Evolutionary conservation across 2,888 invertebrate genomes (phyloP).

Genomic region (Ennomos quercinarius): DNA sequence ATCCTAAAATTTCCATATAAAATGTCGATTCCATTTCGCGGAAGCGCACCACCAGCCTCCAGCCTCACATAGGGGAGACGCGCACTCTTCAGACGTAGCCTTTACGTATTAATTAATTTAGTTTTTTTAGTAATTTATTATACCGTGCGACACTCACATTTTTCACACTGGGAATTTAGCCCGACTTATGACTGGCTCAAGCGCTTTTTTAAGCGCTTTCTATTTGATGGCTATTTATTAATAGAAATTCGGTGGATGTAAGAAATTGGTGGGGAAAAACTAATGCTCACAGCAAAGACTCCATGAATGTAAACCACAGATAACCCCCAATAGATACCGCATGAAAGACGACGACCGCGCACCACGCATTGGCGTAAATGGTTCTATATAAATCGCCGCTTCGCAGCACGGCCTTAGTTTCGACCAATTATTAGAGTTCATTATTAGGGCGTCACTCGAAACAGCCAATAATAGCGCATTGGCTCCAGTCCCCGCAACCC

Average conservation of each 20-base stretch:
- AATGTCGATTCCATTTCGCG: conserved; percentile 30
- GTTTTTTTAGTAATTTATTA: conserved; percentile 73
- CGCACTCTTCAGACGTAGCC: conserved; percentile 10
- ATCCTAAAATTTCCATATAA: conserved; percentile 34
- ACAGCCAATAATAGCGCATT: too few species aligned
- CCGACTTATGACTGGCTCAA: conserved; percentile 58
- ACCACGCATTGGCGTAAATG: too few species aligned
- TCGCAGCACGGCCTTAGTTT: too few species aligned
- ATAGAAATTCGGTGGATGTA: conserved; percentile 35
- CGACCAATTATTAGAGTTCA: too few species aligned
- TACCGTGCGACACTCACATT: conserved; percentile 50
- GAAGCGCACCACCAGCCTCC: conserved; percentile 16
- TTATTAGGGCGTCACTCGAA: too few species aligned
- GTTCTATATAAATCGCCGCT: too few species aligned
- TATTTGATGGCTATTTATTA: conserved; percentile 57
- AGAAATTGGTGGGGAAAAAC: conserved; percentile 31
- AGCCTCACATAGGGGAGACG: conserved; percentile 7
- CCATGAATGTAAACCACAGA: too few species aligned
- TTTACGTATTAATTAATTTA: too few species aligned
- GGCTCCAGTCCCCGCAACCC: too few species aligned
- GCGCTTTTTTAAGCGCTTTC: conserved; percentile 50
- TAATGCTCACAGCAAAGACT: too few species aligned
- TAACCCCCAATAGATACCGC: too few species aligned
- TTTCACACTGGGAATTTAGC: conserved; percentile 63
- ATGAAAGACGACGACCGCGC: too few species aligned